These are phyloP conservation scores for Drosophila neonasuta DNA, from an alignment of 2,888 invertebrate genomes.

Conservation along the genomic window DNA sequence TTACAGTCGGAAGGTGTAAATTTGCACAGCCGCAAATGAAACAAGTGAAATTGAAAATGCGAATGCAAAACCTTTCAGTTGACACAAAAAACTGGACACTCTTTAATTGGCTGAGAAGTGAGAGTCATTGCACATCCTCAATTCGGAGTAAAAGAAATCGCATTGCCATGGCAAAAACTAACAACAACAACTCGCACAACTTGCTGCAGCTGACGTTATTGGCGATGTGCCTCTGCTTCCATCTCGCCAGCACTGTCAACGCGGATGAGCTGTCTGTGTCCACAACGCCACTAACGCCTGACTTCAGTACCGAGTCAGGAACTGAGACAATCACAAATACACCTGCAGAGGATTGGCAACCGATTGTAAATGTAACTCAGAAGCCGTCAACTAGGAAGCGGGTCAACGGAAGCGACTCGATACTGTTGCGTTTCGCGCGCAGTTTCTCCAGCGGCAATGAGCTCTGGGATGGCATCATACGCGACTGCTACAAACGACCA, in stretches of 20 bases:
- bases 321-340: constrained; percentile 18
- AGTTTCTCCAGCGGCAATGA: constrained; percentile 84
- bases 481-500: constrained; percentile 87
- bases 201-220: constrained; percentile 34
- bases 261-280: constrained; percentile 49
- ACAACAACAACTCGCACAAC: constrained; percentile 22
- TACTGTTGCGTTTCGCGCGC: constrained; percentile 70
- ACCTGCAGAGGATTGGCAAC: constrained; percentile 60
- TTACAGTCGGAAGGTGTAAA: constrained; percentile 40
- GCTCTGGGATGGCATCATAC: constrained; percentile 89
- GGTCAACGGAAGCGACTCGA: constrained; percentile 63
- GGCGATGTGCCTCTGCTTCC: constrained; percentile 44
- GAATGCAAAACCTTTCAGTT: constrained; percentile 49
- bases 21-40: constrained; percentile 25
- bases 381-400: constrained; percentile 11
- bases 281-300: constrained; percentile 57
- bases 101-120: constrained; percentile 62
- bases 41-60: constrained; percentile 27
- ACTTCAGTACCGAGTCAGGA: constrained; percentile 20
- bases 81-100: constrained; percentile 36
- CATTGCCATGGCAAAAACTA: constrained; percentile 46
- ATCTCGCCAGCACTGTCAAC: constrained; percentile 27
- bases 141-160: constrained; percentile 57
- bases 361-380: constrained; percentile 47
- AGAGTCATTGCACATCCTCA: constrained; percentile 67